Evolutionary conservation across 2,113 vertebrate genomes (phyloP), one percentile per base, ranked within the genome.

Genomic region (Xenus cinereus): DNA sequence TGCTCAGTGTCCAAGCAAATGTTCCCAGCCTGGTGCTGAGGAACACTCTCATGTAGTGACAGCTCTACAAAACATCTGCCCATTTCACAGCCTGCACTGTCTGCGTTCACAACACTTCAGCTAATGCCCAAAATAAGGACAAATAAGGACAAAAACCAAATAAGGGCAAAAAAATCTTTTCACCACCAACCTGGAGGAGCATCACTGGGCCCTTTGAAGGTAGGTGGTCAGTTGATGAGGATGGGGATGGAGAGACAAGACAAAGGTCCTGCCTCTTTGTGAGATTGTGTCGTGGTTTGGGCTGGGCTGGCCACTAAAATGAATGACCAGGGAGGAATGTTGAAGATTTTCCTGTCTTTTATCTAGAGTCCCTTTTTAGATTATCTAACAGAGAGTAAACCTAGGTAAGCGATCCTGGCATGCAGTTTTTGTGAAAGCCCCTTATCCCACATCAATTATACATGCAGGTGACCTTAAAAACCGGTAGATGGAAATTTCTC

Each of bases 131-230:
- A 60, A 78, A 32, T 23, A 2, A 51, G 50, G 50, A 51, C 24
- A 60, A 78, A 32, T 23, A 2, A 54, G 48, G 48, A 26, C 23
- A 24, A 51, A 51, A 64, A 24, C 13, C 22, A 82, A 82, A n/a
- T 21, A 2, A 56, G 8, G 37, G 39, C 21, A 80, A 67, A 51
- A 26, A 14, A 13, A 51, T 19, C 16, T 86, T 57, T 56, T 77
- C 10, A 48, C 13, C 45, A 46, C 6, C 11, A 23, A 27, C 23
- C 17, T 51, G n/a, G 39, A 64, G 26, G 10, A 87, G 41, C 23
- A 35, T 67, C 0, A 0, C 14, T 66, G 57, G 67, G 14, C 5
- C 13, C 41, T 7, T 1, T 7, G 8, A 46, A 24, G 4, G 9
- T 59, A 22, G 8, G 6, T 16, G 46, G 18, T 43, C 43, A 69